Evolutionary conservation across 2,113 vertebrate species (phyloP).

Genomic region (Pachyramphus minor): DNA sequence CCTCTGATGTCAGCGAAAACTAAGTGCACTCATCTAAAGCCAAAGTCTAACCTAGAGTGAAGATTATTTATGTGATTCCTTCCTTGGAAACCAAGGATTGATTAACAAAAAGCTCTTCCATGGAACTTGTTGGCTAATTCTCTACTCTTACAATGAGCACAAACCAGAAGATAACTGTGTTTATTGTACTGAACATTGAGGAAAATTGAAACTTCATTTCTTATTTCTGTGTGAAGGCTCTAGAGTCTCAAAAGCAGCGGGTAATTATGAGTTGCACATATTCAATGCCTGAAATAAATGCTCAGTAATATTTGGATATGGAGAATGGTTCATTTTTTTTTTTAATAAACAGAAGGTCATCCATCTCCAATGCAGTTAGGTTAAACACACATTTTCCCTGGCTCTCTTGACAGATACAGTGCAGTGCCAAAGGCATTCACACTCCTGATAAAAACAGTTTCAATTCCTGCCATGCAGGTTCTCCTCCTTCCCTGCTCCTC

Average conservation of each 20-base stretch:
- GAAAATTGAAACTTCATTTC: slow-evolving; percentile 31
- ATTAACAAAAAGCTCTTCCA: background rate
- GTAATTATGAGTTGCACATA: background rate
- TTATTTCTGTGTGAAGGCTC: background rate
- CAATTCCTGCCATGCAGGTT: background rate
- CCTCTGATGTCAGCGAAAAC: slow-evolving; percentile 2
- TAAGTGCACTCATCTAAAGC: background rate
- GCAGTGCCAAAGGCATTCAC: background rate
- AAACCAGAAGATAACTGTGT: background rate
- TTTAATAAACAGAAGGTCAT: background rate
- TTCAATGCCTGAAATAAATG: background rate
- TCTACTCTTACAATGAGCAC: background rate
- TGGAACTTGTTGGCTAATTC: background rate
- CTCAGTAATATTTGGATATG: background rate
- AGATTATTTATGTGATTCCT: background rate
- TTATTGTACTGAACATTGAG: background rate
- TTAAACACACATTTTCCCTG: background rate
- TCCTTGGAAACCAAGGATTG: background rate
- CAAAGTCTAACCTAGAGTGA: background rate
- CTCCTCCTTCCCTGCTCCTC: background rate
- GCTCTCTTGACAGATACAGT: background rate
- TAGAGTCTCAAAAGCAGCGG: background rate
- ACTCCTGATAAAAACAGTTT: background rate
- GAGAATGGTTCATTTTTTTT: background rate
- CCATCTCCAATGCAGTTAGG: background rate